Conservation (phyloP, 1,140 invertebrate genomes). For the Littorina saxatilis region DNA sequence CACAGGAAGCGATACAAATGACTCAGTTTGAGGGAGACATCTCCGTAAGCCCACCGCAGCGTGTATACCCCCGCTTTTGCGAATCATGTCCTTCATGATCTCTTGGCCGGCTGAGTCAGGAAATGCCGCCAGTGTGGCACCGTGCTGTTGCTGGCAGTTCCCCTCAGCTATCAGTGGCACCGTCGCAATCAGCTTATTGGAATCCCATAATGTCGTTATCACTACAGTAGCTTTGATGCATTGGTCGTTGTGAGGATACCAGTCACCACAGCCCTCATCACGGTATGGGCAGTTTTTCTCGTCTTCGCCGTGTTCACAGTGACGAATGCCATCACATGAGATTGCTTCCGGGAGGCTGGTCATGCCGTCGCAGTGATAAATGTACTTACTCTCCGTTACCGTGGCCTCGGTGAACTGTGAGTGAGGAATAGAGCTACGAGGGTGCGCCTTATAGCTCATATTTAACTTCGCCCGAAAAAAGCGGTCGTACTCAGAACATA, state of each 20-base stretch:
- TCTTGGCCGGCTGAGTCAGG: background rate
- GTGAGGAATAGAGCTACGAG: too few relatives aligned
- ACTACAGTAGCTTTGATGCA: background rate
- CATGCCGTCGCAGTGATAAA: too few relatives aligned
- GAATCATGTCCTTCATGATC: background rate
- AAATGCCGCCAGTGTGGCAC: background rate
- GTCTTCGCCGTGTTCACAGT: too few relatives aligned
- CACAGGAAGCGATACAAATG: constrained; percentile 23
- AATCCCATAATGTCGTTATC: background rate
- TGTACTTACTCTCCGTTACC: too few relatives aligned
- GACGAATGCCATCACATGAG: too few relatives aligned
- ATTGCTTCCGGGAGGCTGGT: too few relatives aligned
- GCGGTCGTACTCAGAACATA: too few relatives aligned
- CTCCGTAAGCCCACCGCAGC: background rate
- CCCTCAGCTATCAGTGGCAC: background rate
- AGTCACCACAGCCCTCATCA: background rate
- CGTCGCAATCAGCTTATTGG: background rate
- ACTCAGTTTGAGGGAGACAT: background rate
- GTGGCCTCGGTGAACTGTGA: too few relatives aligned
- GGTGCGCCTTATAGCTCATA: too few relatives aligned
- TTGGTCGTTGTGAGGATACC: background rate
- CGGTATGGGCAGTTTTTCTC: too few relatives aligned
- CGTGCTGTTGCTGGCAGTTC: background rate
- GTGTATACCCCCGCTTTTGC: background rate
- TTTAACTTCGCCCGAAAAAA: too few relatives aligned